Conservation (phyloP, 2,113 vertebrate species). For the Daubentonia madagascariensis region DNA sequence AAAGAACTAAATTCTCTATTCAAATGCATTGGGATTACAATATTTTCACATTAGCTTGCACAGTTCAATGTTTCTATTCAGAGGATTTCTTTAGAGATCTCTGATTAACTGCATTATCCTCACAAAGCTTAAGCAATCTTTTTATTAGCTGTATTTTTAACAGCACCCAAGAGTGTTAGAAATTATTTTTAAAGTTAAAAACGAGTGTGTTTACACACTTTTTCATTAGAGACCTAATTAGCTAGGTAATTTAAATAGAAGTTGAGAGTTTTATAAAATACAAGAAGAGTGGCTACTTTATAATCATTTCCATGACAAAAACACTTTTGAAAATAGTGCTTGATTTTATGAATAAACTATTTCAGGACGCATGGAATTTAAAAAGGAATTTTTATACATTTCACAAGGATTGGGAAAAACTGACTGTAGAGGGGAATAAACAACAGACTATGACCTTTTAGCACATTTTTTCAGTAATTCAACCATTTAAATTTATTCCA, state of each 20-base stretch:
- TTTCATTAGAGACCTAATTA: constrained; percentile 67
- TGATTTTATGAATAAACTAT: constrained; percentile 44
- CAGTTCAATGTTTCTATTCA: neutral
- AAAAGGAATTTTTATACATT: neutral
- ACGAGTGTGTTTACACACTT: constrained; percentile 58
- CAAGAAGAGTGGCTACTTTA: constrained; percentile 23
- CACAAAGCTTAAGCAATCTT: constrained; percentile 30
- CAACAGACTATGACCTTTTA: neutral
- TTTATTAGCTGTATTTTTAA: constrained; percentile 60
- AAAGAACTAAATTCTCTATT: constrained; percentile 26
- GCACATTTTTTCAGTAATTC: neutral
- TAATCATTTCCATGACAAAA: constrained; percentile 32
- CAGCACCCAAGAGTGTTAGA: constrained; percentile 15
- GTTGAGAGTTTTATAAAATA: constrained; percentile 47
- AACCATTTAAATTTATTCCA: neutral
- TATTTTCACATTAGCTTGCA: constrained; percentile 32
- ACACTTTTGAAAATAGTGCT: neutral
- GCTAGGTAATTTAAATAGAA: constrained; percentile 58
- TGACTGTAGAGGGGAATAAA: neutral
- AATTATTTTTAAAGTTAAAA: constrained; percentile 69
- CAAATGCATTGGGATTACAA: neutral
- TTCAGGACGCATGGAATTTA: neutral
- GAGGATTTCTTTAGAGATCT: constrained; percentile 55
- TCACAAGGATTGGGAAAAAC: neutral
- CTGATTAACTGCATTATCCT: constrained; percentile 52